Base-by-base conservation (phyloP, 1,140 invertebrate species). In the Meloidogyne hapla region DNA sequence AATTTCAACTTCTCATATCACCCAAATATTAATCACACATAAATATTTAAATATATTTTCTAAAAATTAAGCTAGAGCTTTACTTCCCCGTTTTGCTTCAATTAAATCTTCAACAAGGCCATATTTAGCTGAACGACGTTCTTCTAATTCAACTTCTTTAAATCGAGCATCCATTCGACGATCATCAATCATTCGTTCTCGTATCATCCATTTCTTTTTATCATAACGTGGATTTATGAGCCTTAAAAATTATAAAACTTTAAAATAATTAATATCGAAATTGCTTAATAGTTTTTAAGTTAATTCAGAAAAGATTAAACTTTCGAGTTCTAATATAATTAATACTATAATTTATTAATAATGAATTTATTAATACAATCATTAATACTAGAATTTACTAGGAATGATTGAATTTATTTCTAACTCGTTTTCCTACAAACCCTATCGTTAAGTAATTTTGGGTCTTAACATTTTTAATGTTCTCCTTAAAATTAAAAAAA, bases 171-270 rank as follows among this genome's bases (percentile, higher is more conserved):
- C 73, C 83, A 84, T 84, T n/a, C 69, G 56, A n/a, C 81, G 70
- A 61, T 83, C 80, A 66, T 85, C 82, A 25, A 84, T 84, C 77
- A 77, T 82, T 61, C 75, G 71, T 74, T 84, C 83, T 68, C 84
- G 84, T 23, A 71, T 48, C 56, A 79, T 64, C 83, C 83, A 84
- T 67, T 76, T 78, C 61, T 83, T 77, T 56, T 83, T 83, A 70
- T 83, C 75, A 62, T 83, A 83, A 23, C 75, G 73, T 28, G 72
- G 81, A 74, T 83, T 83, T 56, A 83, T 79, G 40, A 83, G 56
- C 66, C 82, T 84, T 15, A 74, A 83, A 79, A 75, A 64, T 75
- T 69, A n/a, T n/a, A n/a, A n/a, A n/a, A n/a, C n/a, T n/a, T n/a
- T n/a, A n/a, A n/a, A n/a, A n/a, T n/a, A n/a, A n/a, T n/a, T n/a